Conservation (phyloP, 2,113 vertebrate species). For the Brienomyrus brachyistius region DNA sequence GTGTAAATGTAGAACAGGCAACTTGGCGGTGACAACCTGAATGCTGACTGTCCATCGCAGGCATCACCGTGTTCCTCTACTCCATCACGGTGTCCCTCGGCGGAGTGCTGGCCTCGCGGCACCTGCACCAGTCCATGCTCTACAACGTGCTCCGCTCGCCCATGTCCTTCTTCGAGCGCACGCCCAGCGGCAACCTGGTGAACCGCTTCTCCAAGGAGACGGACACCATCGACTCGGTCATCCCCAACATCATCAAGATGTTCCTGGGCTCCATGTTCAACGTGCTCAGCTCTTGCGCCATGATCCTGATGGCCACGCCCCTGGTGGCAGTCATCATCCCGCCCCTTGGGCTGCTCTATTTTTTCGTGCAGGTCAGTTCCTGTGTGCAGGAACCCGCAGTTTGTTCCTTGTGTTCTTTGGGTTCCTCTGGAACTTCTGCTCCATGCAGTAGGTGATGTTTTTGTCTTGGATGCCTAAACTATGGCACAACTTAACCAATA, state of each 20-base stretch:
- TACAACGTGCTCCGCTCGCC: slow-evolving; percentile 80
- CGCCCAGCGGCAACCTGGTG: slow-evolving; percentile 90
- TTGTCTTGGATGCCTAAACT: background rate
- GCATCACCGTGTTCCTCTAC: slow-evolving; percentile 78
- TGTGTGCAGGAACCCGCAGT: background rate
- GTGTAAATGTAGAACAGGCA: background rate
- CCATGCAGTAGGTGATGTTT: background rate
- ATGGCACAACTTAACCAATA: background rate
- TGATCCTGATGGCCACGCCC: slow-evolving; percentile 84
- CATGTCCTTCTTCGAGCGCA: slow-evolving; percentile 90
- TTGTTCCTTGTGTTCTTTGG: background rate
- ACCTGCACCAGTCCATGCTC: slow-evolving; percentile 77
- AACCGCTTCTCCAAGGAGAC: slow-evolving; percentile 94
- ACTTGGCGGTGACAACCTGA: background rate
- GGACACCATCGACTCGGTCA: slow-evolving; percentile 85
- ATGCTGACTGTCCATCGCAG: slow-evolving; percentile 47
- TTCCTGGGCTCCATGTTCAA: slow-evolving; percentile 89
- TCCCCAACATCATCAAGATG: slow-evolving; percentile 91
- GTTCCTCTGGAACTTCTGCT: background rate
- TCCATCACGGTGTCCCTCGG: slow-evolving; percentile 82
- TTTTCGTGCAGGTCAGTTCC: slow-evolving; percentile 80
- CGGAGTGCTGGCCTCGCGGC: slow-evolving; percentile 80
- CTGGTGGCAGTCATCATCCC: slow-evolving; percentile 76
- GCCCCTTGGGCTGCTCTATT: slow-evolving; percentile 79
- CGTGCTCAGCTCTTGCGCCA: slow-evolving; percentile 70